Evolutionary conservation across 2,797 vertebrate species (phyloP), one percentile per base, ranked within the genome.

Genomic region (Pyrrhura leucotis): DNA sequence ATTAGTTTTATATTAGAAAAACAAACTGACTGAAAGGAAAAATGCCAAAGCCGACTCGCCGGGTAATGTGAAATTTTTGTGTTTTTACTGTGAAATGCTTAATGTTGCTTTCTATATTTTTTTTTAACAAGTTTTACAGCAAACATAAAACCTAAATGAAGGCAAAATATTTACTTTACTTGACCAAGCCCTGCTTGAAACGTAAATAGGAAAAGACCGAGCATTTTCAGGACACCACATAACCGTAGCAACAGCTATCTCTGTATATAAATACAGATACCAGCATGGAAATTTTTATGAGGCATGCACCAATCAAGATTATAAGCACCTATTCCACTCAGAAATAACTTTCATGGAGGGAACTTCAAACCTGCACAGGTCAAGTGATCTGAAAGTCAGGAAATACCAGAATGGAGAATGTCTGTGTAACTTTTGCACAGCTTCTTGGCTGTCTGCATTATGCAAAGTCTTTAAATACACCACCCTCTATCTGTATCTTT

Each of bases 1-100:
- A 98, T 98, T 98, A 98, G 98, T 98, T 98, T 98, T 98, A 98
- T 98, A 98, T 98, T 98, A 98, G 97, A 98, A 98, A 98, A 98
- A 98, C 98, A 98, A 98, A 98, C 98, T 97, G 97, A 97, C 97
- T 98, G 97, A 98, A 98, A 98, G 97, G 96, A 97, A 97, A 97
- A 97, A 97, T 94, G 97, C 98, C 98, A 98, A 98, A 97, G 94
- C 91, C 39, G 97, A 97, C 97, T 96, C 94, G 96, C 94, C 12
- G 87, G 12, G 92, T 89, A 97, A 97, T 51, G 92, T 97, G 95
- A 92, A 97, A 94, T 81, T 91, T 92, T 93, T 93, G 72, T 85
- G 85, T 95, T 96, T 97, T 94, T 95, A 63, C 96, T 96, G 67
- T 89, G 92, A 96, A 97, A 96, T 83, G 79, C 75, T 90, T 95